These are phyloP conservation scores for Keiferia lycopersicella DNA, from an alignment of 2,888 invertebrate genomes.

Conservation along the genomic window DNA sequence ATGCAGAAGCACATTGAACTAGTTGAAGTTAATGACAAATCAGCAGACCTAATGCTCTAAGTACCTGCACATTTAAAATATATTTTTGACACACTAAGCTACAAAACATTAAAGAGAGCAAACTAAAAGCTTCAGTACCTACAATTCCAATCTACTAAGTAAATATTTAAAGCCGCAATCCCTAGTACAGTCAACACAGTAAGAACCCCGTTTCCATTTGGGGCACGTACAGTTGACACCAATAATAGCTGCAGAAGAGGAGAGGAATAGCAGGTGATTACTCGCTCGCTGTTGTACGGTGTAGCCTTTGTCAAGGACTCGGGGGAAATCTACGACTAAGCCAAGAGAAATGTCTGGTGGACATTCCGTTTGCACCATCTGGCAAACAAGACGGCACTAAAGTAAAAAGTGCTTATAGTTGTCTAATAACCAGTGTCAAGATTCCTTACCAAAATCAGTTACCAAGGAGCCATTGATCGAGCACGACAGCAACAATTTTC, in stretches of 20 bases:
- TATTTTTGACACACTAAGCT: no score
- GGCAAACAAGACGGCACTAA: not conserved
- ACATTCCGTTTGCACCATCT: not conserved
- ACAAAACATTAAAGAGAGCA: no score
- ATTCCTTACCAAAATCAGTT: no score
- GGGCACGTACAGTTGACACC: conserved; percentile 50
- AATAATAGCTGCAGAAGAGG: conserved; percentile 42
- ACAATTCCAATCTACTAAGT: not conserved
- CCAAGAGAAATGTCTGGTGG: not conserved
- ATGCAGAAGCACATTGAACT: no score
- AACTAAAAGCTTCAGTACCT: no score
- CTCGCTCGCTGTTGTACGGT: not conserved
- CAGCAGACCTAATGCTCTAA: no score
- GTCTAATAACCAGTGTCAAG: no score
- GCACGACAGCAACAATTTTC: no score
- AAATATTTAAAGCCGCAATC: conserved; percentile 2
- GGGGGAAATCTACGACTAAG: conserved; percentile 6
- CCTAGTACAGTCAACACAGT: conserved; percentile 1
- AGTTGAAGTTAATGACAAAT: no score
- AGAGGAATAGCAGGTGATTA: conserved; percentile 51
- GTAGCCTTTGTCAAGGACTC: not conserved
- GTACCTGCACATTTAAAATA: no score
- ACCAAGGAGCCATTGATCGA: no score
- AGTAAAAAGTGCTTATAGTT: no score
- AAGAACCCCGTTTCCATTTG: conserved; percentile 31